Percentiles rank a stretch among this genome's conserved stretches.
phyloP scores from a whole-genome alignment of 2,888 invertebrate genomes.

The Parnassius mnemosyne region DNA sequence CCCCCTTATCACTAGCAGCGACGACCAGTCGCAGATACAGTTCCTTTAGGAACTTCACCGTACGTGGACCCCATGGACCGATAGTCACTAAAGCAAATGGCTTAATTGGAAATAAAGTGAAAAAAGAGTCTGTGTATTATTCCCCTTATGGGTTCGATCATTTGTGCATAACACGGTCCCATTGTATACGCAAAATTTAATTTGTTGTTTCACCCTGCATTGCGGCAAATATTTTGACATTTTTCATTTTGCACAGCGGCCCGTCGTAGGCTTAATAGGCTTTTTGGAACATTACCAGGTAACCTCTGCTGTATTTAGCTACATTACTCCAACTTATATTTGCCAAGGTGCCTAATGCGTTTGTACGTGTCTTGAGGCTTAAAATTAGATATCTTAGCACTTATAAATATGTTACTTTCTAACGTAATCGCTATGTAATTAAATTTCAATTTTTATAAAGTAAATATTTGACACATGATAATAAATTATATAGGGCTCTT shows the following conservation, averaged over 20 bases:
- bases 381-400: conserved; percentile 18
- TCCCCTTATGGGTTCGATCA: no score
- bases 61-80: no score
- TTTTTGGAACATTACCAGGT: conserved; percentile 75
- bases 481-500: no score
- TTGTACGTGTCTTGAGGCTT: conserved; percentile 11
- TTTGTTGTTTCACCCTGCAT: conserved; percentile 55
- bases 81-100: no score
- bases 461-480: no score
- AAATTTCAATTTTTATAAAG: no score
- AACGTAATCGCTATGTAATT: conserved; percentile 25
- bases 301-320: conserved; percentile 35
- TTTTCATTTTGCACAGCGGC: conserved; percentile 62
- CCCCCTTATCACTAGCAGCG: no score
- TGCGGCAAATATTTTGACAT: conserved; percentile 71
- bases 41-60: no score
- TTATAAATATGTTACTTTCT: conserved; percentile 31
- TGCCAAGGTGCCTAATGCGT: conserved; percentile 15
- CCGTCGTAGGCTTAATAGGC: conserved; percentile 55
- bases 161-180: no score
- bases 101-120: no score
- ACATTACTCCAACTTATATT: conserved; percentile 29
- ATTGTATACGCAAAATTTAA: background rate
- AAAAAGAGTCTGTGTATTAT: no score
- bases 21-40: no score